These are phyloP conservation scores for Euleptes europaea DNA, from an alignment of 2,113 vertebrate genomes.

Conservation along the genomic window DNA sequence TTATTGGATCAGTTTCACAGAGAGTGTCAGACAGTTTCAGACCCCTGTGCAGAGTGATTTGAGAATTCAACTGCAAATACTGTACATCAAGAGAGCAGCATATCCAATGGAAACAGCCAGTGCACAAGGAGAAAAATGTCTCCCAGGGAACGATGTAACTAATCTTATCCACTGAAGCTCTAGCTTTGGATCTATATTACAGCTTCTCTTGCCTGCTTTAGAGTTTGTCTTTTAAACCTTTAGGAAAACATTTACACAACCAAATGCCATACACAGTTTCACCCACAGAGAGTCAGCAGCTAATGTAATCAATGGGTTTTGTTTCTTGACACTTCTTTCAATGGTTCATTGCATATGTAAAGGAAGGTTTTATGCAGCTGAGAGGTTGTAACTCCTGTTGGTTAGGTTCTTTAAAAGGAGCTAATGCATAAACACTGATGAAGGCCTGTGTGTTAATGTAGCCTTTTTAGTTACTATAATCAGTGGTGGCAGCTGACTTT, in stretches of 20 bases:
- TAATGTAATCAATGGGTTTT: neutral
- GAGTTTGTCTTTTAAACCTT: neutral
- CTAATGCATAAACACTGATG: neutral
- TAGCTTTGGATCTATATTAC: neutral
- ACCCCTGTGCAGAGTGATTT: too few relatives aligned
- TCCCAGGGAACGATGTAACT: neutral
- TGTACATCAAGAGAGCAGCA: too few relatives aligned
- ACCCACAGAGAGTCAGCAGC: fast-evolving
- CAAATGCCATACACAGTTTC: neutral
- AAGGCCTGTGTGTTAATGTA: neutral
- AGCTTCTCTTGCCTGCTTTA: neutral
- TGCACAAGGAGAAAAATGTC: neutral
- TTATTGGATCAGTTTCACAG: too few relatives aligned
- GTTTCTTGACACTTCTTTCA: neutral
- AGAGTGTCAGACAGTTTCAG: too few relatives aligned
- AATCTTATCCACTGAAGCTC: too few relatives aligned
- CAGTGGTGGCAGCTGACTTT: neutral
- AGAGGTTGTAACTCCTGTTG: neutral
- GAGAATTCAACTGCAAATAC: too few relatives aligned
- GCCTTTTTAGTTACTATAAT: neutral
- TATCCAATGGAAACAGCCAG: too few relatives aligned
- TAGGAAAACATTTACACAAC: neutral
- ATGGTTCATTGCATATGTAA: neutral
- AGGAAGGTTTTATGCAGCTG: neutral
- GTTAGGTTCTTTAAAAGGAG: neutral